Conservation (phyloP, 2,113 vertebrate genomes). For the Muscicapa adusta region DNA sequence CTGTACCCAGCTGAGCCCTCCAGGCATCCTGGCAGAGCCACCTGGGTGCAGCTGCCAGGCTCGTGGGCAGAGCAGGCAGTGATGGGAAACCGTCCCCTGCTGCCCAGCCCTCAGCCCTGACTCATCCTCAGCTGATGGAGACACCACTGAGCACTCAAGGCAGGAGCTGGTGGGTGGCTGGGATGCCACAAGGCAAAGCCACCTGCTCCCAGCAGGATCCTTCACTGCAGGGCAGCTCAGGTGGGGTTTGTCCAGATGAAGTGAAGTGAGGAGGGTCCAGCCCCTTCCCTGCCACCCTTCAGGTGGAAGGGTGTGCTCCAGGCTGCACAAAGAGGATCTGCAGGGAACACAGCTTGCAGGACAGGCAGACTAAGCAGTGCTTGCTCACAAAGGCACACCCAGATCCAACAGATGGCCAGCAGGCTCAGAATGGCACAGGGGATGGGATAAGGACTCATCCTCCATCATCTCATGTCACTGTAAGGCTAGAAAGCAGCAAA, state of each 20-base stretch:
- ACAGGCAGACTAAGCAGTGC: background rate
- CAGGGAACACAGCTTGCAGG: background rate
- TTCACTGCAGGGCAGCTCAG: background rate
- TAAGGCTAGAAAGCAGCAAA: too few species aligned
- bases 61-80: background rate
- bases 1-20: background rate
- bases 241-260: background rate
- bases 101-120: background rate
- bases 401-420: background rate
- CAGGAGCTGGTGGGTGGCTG: background rate
- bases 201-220: background rate
- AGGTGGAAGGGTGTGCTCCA: background rate
- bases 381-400: background rate
- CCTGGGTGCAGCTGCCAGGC: background rate
- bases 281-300: background rate
- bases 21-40: background rate
- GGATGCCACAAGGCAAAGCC: background rate
- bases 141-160: background rate
- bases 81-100: background rate
- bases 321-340: rapidly evolving
- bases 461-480: background rate
- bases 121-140: slow-evolving; percentile 48
- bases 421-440: background rate
- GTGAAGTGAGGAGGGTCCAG: background rate
- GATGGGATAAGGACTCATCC: background rate